These are phyloP conservation scores for Festucalex cinctus DNA, from an alignment of 2,113 vertebrate genomes.

Conservation along the genomic window DNA sequence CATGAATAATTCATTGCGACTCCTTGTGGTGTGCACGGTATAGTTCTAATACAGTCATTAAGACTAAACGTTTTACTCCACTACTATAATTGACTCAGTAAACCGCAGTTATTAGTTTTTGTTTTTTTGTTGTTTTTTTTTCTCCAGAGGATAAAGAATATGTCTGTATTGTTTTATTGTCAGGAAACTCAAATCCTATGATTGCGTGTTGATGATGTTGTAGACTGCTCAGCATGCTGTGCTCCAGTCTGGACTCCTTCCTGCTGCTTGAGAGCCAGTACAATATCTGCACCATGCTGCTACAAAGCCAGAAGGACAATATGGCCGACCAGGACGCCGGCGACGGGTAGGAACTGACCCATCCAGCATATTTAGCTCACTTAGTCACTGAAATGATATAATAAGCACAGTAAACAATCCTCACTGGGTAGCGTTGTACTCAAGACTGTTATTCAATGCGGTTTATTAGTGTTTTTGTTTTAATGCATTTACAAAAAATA, in stretches of 20 bases:
- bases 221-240: slow-evolving; percentile 85
- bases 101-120: too few species aligned
- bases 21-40: too few species aligned
- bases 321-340: slow-evolving; percentile 57
- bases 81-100: too few species aligned
- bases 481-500: too few species aligned
- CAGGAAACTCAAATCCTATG: not conserved
- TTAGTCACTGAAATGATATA: not conserved
- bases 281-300: slow-evolving; percentile 79
- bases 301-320: slow-evolving; percentile 83
- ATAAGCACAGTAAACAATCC: not conserved
- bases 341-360: slow-evolving; percentile 54
- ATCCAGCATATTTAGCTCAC: not conserved
- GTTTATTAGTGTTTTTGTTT: too few species aligned
- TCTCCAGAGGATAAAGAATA: not conserved
- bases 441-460: too few species aligned
- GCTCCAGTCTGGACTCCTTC: slow-evolving; percentile 86
- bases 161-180: not conserved
- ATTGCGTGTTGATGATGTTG: slow-evolving; percentile 2
- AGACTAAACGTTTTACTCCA: too few species aligned
- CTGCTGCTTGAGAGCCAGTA: slow-evolving; percentile 89
- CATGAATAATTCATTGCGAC: too few species aligned
- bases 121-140: too few species aligned
- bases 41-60: too few species aligned
- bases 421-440: not conserved